These are phyloP conservation scores for Falco naumanni DNA, from an alignment of 2,797 vertebrate species.

Conservation along the genomic window DNA sequence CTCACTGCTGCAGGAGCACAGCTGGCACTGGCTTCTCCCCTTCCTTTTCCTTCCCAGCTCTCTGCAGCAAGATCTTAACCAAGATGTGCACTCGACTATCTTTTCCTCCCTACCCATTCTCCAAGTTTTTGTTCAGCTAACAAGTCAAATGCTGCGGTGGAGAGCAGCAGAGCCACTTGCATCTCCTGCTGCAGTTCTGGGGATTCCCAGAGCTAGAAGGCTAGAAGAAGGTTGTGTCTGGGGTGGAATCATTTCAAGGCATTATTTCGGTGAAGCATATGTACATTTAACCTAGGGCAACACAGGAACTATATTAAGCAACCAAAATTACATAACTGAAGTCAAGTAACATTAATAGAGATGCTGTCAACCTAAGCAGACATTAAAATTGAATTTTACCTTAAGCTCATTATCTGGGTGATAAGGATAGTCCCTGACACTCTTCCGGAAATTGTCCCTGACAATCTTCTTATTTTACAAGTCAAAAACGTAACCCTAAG, in stretches of 20 bases:
- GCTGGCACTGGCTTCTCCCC: neutral
- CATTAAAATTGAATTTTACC: neutral
- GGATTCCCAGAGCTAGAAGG: neutral
- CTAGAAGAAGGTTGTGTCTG: neutral
- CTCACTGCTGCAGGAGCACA: accelerated
- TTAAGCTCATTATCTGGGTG: neutral
- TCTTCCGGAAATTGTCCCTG: neutral
- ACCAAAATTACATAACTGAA: neutral
- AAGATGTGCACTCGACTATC: neutral
- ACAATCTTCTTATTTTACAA: neutral
- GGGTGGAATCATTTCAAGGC: neutral
- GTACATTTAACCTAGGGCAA: neutral
- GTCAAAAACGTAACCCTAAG: neutral
- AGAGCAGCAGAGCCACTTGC: neutral
- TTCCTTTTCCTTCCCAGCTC: neutral
- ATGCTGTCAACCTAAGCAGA: neutral
- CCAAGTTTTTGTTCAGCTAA: neutral
- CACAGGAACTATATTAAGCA: neutral
- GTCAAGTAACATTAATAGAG: neutral
- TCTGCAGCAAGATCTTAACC: neutral
- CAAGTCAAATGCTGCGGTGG: neutral
- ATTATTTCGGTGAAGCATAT: neutral
- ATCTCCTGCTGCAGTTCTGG: neutral
- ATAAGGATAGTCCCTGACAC: neutral
- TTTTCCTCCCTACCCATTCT: neutral